Conservation (phyloP, 1,140 invertebrate species). For the Drosophila subpulchrella region DNA sequence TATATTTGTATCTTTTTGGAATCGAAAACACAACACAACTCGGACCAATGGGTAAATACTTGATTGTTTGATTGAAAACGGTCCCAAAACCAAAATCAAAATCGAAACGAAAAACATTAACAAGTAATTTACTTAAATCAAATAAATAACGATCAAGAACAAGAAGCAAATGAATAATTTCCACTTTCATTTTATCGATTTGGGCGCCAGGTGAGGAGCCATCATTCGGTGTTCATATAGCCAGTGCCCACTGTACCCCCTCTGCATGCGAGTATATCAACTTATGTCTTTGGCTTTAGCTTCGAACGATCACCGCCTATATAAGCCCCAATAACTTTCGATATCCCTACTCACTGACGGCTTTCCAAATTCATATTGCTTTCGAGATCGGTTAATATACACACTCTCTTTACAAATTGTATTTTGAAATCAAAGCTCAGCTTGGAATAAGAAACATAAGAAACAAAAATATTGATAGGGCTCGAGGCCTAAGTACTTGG, state of each 20-base stretch:
- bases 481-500: constrained; percentile 28
- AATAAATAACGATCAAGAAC: constrained; percentile 27
- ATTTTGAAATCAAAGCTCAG: constrained; percentile 45
- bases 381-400: constrained; percentile 30
- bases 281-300: constrained; percentile 17
- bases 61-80: constrained; percentile 37
- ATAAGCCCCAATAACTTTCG: constrained; percentile 18
- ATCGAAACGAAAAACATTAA: neutral
- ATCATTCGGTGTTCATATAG: neutral
- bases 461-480: constrained; percentile 7
- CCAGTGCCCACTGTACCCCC: constrained; percentile 3
- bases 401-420: constrained; percentile 35
- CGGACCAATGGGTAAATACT: constrained; percentile 49
- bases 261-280: constrained; percentile 14
- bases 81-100: constrained; percentile 23
- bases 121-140: constrained; percentile 20
- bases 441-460: constrained; percentile 18
- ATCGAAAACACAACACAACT: constrained; percentile 31
- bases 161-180: constrained; percentile 24
- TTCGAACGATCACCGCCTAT: constrained; percentile 26
- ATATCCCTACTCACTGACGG: constrained; percentile 7
- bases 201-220: constrained; percentile 25
- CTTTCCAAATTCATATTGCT: constrained; percentile 29
- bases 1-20: constrained; percentile 48
- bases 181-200: constrained; percentile 17